Conservation (phyloP, 2,113 vertebrate genomes). For the Nibea albiflora region DNA sequence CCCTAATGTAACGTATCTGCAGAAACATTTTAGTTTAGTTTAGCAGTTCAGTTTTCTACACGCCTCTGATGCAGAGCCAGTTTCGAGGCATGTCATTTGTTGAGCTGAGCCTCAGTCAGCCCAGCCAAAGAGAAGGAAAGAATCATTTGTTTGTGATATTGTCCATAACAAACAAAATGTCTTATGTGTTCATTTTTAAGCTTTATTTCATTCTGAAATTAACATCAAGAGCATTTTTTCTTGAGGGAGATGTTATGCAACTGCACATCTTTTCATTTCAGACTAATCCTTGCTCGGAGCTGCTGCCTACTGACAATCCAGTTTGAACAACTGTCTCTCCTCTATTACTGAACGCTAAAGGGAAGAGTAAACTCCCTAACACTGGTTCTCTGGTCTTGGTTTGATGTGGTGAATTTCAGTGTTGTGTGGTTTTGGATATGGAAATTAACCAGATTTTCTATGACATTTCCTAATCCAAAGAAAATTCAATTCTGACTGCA, state of each 20-base stretch:
- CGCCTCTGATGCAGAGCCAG: not conserved
- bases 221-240: not conserved
- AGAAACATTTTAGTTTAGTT: not conserved
- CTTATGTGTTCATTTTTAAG: not conserved
- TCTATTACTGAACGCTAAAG: not conserved
- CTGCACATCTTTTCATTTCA: not conserved
- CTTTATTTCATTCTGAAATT: conserved; percentile 15
- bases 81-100: not conserved
- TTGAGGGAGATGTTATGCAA: not conserved
- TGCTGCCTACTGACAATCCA: conserved; percentile 7
- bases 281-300: conserved; percentile 28
- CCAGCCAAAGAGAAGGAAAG: not conserved
- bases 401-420: not conserved
- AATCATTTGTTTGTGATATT: not conserved
- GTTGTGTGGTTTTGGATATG: not conserved
- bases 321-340: conserved; percentile 21
- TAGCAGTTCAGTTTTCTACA: not conserved
- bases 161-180: not conserved
- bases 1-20: no score
- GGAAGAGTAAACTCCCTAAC: not conserved
- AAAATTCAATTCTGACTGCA: not conserved
- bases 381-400: not conserved
- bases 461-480: not conserved
- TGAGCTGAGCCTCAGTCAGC: not conserved
- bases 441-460: not conserved